A percentile compares a stretch with the other conserved stretches of the same genome.
Conservation (phyloP, 2,888 invertebrate genomes). For the Brachycybe producta region DNA sequence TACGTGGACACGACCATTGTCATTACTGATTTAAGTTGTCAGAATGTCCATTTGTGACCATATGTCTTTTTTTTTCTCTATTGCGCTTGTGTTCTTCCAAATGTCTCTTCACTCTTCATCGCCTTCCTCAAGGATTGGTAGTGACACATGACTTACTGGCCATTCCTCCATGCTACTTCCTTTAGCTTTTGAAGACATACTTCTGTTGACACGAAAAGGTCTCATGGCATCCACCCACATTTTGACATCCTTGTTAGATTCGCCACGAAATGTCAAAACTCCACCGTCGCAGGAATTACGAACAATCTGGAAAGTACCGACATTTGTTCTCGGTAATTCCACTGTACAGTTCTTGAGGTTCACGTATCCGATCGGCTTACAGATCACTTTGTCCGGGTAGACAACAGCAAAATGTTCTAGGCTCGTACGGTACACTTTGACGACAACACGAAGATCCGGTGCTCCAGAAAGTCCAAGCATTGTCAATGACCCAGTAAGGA, state of each 20-base stretch:
- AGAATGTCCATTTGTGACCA: too few species aligned
- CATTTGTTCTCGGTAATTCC: background rate
- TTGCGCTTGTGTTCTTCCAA: background rate
- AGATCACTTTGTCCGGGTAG: conserved; percentile 23
- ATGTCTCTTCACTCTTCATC: conserved; percentile 13
- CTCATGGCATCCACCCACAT: conserved; percentile 2
- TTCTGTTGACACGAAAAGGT: too few species aligned
- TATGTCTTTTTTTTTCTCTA: too few species aligned
- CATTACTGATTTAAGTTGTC: too few species aligned
- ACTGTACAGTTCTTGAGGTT: conserved; percentile 18
- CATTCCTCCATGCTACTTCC: background rate
- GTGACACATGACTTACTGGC: background rate
- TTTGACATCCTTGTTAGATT: background rate
- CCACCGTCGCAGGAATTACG: conserved; percentile 8
- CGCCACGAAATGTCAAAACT: background rate
- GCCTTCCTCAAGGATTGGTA: conserved; percentile 24
- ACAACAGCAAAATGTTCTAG: conserved; percentile 25
- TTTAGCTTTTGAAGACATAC: background rate
- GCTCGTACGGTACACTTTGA: conserved; percentile 24
- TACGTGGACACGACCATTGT: too few species aligned
- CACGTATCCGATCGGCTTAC: conserved; percentile 21
- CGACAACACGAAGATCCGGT: conserved; percentile 20
- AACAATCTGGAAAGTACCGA: conserved; percentile 4
- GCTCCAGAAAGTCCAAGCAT: background rate
- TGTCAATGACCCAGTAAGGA: background rate